phyloP scores from a whole-genome alignment of 2,888 invertebrate genomes.

The Hipparchia semele region DNA sequence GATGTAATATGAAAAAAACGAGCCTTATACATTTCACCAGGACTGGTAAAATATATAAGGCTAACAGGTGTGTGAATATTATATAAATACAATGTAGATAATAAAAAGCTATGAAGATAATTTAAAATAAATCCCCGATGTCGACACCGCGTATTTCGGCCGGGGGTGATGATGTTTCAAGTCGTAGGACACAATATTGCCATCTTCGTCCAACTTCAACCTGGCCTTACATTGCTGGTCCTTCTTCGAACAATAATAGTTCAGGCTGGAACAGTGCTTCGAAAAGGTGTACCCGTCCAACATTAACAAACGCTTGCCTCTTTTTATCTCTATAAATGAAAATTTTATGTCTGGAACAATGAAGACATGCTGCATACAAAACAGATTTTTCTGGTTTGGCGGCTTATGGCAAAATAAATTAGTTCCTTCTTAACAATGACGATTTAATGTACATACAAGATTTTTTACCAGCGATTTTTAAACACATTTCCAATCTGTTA shows the following conservation, averaged over 20 bases:
- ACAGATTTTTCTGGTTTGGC: background rate
- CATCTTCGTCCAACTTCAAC: constrained; percentile 42
- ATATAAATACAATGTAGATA: background rate
- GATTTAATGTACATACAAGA: too few species aligned
- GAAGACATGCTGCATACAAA: background rate
- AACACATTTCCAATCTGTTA: too few species aligned
- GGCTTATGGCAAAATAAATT: too few species aligned
- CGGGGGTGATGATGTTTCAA: constrained; percentile 42
- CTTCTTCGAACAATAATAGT: constrained; percentile 52
- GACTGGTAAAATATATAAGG: too few species aligned
- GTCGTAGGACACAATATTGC: constrained; percentile 36
- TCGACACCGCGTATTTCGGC: constrained; percentile 39
- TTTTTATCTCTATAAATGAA: constrained; percentile 46
- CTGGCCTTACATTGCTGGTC: constrained; percentile 46
- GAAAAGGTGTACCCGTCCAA: constrained; percentile 48
- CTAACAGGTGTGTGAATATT: background rate
- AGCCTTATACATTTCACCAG: too few species aligned
- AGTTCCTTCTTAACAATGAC: too few species aligned
- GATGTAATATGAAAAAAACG: too few species aligned
- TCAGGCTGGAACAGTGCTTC: constrained; percentile 36
- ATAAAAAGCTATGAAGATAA: constrained; percentile 26
- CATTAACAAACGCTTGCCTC: constrained; percentile 46
- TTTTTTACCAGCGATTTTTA: too few species aligned
- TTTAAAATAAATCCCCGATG: constrained; percentile 28
- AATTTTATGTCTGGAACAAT: constrained; percentile 32